Conservation (phyloP, 2,113 vertebrate species). For the Chinchilla lanigera region DNA sequence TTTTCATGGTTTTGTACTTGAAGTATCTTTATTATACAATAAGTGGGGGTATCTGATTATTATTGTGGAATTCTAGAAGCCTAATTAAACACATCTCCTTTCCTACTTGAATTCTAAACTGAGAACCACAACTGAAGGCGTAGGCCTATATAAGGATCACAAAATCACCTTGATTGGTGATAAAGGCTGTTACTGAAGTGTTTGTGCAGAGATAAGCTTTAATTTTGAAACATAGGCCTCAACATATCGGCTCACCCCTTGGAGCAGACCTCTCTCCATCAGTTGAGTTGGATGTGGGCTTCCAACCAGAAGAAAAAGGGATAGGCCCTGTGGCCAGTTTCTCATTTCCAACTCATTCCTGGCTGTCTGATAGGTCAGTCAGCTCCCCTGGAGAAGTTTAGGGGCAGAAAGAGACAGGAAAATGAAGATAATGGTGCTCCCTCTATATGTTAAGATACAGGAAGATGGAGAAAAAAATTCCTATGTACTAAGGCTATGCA, state of each 20-base stretch:
- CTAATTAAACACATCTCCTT: background rate
- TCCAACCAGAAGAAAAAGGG: background rate
- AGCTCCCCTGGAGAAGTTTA: background rate
- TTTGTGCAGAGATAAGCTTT: background rate
- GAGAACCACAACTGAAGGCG: background rate
- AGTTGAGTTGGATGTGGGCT: background rate
- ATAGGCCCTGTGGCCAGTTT: background rate
- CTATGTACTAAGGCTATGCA: background rate
- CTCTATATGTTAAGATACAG: background rate
- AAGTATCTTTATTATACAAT: background rate
- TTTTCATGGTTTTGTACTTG: background rate
- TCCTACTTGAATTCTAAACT: background rate
- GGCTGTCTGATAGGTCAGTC: background rate
- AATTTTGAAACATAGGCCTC: background rate
- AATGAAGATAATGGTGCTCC: background rate
- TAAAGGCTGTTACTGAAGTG: background rate
- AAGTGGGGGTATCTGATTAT: background rate
- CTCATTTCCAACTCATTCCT: background rate
- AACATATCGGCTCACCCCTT: background rate
- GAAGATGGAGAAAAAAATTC: background rate
- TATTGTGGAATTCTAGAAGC: background rate
- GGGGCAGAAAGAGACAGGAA: background rate
- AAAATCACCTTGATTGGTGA: background rate
- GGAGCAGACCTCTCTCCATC: background rate
- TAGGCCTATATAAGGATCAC: background rate